Conservation (phyloP, 2,888 invertebrate species). For the Drosophila nr. medialis region DNA sequence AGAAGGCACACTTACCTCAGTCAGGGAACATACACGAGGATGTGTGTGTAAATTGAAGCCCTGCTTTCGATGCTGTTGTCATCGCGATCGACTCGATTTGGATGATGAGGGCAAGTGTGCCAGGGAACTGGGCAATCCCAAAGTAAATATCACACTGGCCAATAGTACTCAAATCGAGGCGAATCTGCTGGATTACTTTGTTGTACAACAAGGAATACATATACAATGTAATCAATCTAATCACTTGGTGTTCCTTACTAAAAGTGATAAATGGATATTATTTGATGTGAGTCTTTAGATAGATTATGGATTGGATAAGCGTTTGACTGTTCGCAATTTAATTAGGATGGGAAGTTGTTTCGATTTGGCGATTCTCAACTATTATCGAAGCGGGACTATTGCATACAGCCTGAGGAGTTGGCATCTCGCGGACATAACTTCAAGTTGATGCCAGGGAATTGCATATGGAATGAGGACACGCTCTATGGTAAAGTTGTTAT, state of each 20-base stretch:
- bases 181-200: constrained; percentile 11
- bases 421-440: background rate
- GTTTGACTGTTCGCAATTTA: background rate
- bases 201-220: constrained; percentile 9
- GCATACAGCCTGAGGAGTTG: constrained; percentile 18
- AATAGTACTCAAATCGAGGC: background rate
- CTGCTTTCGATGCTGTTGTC: too few relatives aligned
- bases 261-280: constrained; percentile 23
- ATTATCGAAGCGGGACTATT: constrained; percentile 16
- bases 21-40: too few relatives aligned
- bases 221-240: background rate
- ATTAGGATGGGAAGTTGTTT: constrained; percentile 26
- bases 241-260: background rate
- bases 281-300: constrained; percentile 17
- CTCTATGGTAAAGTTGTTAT: background rate
- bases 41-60: too few relatives aligned
- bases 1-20: too few relatives aligned
- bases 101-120: background rate
- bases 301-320: background rate
- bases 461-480: background rate
- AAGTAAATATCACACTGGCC: constrained; percentile 12
- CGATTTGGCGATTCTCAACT: background rate
- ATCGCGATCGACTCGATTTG: background rate
- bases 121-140: background rate
- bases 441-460: background rate